Evolutionary conservation across 2,888 invertebrate genomes (phyloP), one percentile per base, ranked within the genome.

Genomic region (Euproctis similis): DNA sequence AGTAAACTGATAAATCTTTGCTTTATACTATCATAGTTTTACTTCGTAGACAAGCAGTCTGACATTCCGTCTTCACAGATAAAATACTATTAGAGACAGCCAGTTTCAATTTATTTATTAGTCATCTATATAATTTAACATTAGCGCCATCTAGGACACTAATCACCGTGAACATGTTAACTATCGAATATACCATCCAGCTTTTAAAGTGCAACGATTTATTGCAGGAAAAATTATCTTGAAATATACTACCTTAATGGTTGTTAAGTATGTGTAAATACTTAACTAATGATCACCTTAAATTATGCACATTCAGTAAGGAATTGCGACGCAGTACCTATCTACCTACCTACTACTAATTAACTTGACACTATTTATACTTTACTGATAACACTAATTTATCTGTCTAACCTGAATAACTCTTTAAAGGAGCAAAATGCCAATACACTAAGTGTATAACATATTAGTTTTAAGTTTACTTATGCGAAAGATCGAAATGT

Each of bases 211-310:
- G 22, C 17, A 25, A 25, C 11, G 28, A 28, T 11, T 28, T 32
- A 28, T 21, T 28, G 26, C 20, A 17, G 20, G 31, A 17, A 26
- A 21, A 33, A 10, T 28, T 5, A 24, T 25, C 12, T 21, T 25
- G 23, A 25, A 24, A 13, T 14, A 12, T 11, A n/a, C 11, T 16
- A 18, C 19, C 28, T 32, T 27, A 21, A 24, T 19, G 12, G 11
- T 1, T 27, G 6, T 21, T 21, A 21, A 28, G 21, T 28, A 8
- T 16, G 6, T 27, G 28, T 28, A 32, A 24, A 28, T 28, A 21
- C 16, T 28, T 26, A 12, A 24, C 24, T 33, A 33, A 33, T 28
- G 21, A 18, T 12, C 9, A 10, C 10, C 9, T 24, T 27, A 4
- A 27, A 27, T n/a, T n/a, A n/a, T 17, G 30, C 14, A 14, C 4